These are phyloP conservation scores for Pygoscelis adeliae DNA, from an alignment of 2,113 vertebrate genomes.

Conservation along the genomic window DNA sequence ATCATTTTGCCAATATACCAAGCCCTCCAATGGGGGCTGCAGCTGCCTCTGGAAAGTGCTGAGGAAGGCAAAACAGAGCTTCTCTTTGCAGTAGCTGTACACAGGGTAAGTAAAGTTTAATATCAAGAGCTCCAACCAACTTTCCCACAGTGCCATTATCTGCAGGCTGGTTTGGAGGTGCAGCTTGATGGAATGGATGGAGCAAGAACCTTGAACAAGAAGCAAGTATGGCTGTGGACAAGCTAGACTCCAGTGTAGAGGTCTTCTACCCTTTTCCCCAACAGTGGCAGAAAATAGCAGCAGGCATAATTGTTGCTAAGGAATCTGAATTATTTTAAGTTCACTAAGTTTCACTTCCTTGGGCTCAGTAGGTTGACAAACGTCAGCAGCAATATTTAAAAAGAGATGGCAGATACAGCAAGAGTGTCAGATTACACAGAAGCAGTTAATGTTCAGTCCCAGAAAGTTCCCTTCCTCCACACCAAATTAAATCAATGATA, in stretches of 20 bases:
- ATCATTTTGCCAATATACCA: rapidly evolving
- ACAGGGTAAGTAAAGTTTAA: not conserved
- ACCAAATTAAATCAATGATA: not conserved
- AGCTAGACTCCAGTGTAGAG: not conserved
- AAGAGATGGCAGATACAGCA: not conserved
- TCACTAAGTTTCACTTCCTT: not conserved
- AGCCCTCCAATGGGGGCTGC: not conserved
- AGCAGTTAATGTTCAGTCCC: not conserved
- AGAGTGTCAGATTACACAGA: not conserved
- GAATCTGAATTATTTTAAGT: not conserved
- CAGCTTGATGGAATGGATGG: not conserved
- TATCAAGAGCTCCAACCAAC: not conserved
- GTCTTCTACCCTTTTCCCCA: not conserved
- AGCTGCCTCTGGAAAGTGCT: not conserved
- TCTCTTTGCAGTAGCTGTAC: not conserved
- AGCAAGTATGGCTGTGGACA: not conserved
- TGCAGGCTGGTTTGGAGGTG: not conserved
- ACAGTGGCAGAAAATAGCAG: not conserved
- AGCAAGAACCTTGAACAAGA: not conserved
- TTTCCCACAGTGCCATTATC: not conserved
- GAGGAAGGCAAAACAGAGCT: not conserved
- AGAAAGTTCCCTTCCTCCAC: not conserved
- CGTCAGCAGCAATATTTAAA: not conserved
- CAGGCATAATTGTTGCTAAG: not conserved
- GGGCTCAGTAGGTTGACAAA: not conserved